Base-by-base conservation (phyloP, 1,140 invertebrate genomes). In the Trigoniulus corallinus region DNA sequence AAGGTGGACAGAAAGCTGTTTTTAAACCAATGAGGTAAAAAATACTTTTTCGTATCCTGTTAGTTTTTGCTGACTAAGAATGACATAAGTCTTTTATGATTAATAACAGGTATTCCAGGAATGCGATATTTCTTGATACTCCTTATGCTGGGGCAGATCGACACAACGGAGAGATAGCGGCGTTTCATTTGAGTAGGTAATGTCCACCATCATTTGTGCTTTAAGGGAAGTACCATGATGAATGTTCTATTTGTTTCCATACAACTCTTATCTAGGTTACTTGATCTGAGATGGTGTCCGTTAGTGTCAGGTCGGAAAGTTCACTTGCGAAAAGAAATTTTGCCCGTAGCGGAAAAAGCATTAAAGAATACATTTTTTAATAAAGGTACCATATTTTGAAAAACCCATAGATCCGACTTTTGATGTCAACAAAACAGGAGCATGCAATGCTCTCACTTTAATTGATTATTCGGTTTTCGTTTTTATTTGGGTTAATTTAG, bases 161-260 rank as follows among this genome's bases (percentile, higher is more conserved):
- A 12, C 87, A 93, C 61, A 85, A 85, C 67, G 87, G 85, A n/a
- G 91, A 96, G 74, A 81, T 94, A n/a, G 80, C 85, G 57, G 83
- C 83, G n/a, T 94, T 93, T 69, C 87, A 92, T 68, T 70, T 94
- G 52, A 82, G 81, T 44, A 77, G 67, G 67, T 69, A 54, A 52
- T 22, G 13, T 26, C 27, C 20, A 46, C 41, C 20, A 23, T 26
- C 39, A 24, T 18, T 40, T 22, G 15, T 26, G 15, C 15, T 21
- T 22, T 43, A 43, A 18, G 1, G 21, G 27, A 24, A 50, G 13
- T 29, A 29, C 3, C 25, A n/a, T 27, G 26, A 29, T 3, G 3
- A 18, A 4, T 26, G 29, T 18, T 4, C 4, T 18, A 12, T 41
- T 42, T 42, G 4, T 50, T 18, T 23, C 27, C 2, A 26, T 24